Base-by-base conservation (phyloP, 2,797 vertebrate genomes). In the Syngnathus acus region DNA sequence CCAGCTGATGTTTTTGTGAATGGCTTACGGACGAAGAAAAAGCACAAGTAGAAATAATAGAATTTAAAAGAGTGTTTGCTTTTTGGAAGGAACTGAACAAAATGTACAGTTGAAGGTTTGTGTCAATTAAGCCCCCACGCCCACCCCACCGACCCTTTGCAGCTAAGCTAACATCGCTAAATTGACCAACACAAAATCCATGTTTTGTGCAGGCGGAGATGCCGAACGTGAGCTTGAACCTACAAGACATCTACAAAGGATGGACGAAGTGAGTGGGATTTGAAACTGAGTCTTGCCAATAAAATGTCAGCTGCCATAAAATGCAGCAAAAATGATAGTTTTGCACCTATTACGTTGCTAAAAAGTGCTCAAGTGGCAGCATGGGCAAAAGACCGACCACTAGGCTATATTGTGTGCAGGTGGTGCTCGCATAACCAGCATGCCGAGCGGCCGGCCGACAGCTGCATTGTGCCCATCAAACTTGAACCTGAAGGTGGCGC, bases 251-350 rank as follows among this genome's bases (percentile, higher is more conserved):
- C 74, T 88, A 84, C 83, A 75, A 72, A 1, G 75, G 76, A 51
- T 88, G 87, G 87, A 72, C 73, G 66, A 87, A 81, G 87, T 88
- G 62, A 84, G 83, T 73, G 39, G 1, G 9, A 6, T 13, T n/a
- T n/a, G 9, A 21, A 21, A 53, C 2, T 53, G n/a, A 10, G 23
- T 23, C 21, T 32, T 55, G 51, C 9, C 23, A 14, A 26, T 6
- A 57, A 57, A 57, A 57, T 57, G 26, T 11, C 53, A 26, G 6
- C 5, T 26, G 26, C 26, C 11, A 32, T 32, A 26, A 55, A 55
- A 21, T 3, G n/a, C 9, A 51, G 13, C 48, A n/a, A 6, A n/a
- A 50, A n/a, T 21, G 0, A 50, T 50, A n/a, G 48, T n/a, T 7
- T 50, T 50, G 19, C n/a, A 9, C 48, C 7, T 51, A 51, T 8